Percentiles rank a stretch among this genome's conserved stretches.
phyloP scores from a whole-genome alignment of 2,797 vertebrate genomes.

The Tenualosa ilisha region DNA sequence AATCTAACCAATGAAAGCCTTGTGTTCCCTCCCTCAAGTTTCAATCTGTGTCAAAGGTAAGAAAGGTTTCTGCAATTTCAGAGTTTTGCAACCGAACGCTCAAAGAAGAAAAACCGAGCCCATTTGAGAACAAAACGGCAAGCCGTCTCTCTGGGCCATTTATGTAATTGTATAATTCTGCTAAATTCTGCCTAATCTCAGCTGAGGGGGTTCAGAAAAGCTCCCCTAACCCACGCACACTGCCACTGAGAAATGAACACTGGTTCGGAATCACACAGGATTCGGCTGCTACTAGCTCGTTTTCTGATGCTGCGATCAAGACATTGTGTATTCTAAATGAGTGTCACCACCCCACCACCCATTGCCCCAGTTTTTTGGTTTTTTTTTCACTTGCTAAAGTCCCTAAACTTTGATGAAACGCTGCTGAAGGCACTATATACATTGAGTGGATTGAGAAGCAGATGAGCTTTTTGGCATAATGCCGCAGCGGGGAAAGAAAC shows the following conservation, averaged over 20 bases:
- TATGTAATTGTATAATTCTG: conserved; percentile 12
- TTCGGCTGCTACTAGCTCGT: not conserved
- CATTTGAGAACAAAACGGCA: not conserved
- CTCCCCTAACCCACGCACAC: not conserved
- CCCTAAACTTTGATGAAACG: not conserved
- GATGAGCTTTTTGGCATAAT: not conserved
- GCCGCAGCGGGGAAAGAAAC: not conserved
- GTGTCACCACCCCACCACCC: not conserved
- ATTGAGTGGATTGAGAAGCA: not conserved
- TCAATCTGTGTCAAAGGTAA: conserved; percentile 23
- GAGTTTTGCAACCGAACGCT: not conserved
- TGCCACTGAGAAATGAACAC: not conserved
- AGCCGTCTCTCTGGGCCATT: not conserved
- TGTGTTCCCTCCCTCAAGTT: not conserved
- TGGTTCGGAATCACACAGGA: not conserved
- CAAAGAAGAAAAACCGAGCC: not conserved
- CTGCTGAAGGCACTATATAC: not conserved
- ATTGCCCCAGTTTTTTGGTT: not conserved
- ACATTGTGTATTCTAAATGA: not conserved
- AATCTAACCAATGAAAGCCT: not conserved
- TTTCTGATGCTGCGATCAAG: not conserved
- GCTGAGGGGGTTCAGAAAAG: not conserved
- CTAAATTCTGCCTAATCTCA: conserved; percentile 12
- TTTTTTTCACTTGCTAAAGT: not conserved
- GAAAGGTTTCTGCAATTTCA: not conserved